Evolutionary conservation across 2,888 invertebrate genomes (phyloP).

Genomic region (Orthonychiurus folsomi): DNA sequence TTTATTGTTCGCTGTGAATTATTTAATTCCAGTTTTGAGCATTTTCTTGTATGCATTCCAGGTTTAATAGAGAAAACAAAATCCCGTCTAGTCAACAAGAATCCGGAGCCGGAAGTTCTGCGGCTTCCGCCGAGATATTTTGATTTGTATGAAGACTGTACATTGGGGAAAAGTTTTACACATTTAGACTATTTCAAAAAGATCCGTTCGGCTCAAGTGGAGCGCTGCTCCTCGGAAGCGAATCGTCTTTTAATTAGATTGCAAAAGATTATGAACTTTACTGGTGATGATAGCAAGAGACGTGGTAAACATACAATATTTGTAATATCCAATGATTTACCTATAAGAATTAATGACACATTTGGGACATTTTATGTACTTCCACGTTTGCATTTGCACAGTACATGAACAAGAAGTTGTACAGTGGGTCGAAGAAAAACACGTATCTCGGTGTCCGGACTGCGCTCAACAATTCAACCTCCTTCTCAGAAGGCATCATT

Average conservation of each 20-base stretch:
- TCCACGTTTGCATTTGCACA: conserved; percentile 43
- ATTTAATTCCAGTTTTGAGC: no score
- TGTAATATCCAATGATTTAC: background rate
- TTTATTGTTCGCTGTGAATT: no score
- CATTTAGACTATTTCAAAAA: conserved; percentile 68
- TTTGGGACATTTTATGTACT: background rate
- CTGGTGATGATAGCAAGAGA: conserved; percentile 41
- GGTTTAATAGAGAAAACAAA: conserved; percentile 13
- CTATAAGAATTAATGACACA: background rate
- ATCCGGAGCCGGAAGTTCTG: conserved; percentile 16
- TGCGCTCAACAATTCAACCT: conserved; percentile 83
- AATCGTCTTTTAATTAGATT: conserved; percentile 89
- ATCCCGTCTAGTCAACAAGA: conserved; percentile 6
- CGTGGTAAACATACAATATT: background rate
- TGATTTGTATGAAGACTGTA: conserved; percentile 33
- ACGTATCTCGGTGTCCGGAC: conserved; percentile 79
- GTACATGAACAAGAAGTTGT: conserved; percentile 61
- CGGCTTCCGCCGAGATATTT: conserved; percentile 23
- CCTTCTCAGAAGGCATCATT: conserved; percentile 83
- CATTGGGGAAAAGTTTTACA: conserved; percentile 51
- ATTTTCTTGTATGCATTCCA: no score
- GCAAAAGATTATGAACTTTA: conserved; percentile 76
- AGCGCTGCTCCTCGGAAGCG: conserved; percentile 85
- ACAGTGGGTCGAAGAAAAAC: conserved; percentile 86
- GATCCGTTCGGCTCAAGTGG: conserved; percentile 59